These are phyloP conservation scores for Oryzias javanicus DNA, from an alignment of 2,113 vertebrate species.

Conservation along the genomic window DNA sequence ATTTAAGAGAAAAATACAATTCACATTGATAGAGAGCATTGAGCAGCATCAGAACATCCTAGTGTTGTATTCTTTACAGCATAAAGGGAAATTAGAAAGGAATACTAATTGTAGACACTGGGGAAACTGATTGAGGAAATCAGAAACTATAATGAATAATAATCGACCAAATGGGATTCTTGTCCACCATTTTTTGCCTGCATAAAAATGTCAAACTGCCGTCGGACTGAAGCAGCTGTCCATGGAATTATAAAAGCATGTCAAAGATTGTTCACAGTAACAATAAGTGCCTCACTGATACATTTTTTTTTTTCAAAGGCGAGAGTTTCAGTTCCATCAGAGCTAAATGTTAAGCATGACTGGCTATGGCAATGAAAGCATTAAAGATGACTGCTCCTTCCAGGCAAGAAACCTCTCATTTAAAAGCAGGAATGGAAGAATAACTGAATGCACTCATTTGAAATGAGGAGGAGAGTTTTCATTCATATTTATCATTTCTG, in stretches of 20 bases:
- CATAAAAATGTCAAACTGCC: too few species aligned
- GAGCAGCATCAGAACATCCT: not conserved
- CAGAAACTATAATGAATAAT: too few species aligned
- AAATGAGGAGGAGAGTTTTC: too few species aligned
- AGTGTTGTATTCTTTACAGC: not conserved
- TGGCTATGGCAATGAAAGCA: conserved; percentile 4
- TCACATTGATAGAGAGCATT: conserved; percentile 18
- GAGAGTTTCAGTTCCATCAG: conserved; percentile 14
- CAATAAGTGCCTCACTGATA: not conserved
- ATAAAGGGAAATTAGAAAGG: not conserved
- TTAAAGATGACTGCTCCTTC: conserved; percentile 2
- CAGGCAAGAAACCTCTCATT: conserved; percentile 15
- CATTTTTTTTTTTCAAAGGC: conserved; percentile 5
- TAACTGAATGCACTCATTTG: conserved; percentile 2
- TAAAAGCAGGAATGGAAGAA: conserved; percentile 1
- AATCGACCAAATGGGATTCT: too few species aligned
- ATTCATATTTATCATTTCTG: too few species aligned
- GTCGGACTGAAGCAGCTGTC: too few species aligned
- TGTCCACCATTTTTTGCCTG: too few species aligned
- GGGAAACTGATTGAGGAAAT: too few species aligned
- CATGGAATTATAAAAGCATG: too few species aligned
- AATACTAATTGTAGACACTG: too few species aligned
- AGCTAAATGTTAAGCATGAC: conserved; percentile 20
- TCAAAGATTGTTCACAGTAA: too few species aligned
- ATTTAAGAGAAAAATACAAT: conserved; percentile 56